Evolutionary conservation across 2,113 vertebrate genomes (phyloP), one percentile per base, ranked within the genome.

Genomic region (Pelobates fuscus): DNA sequence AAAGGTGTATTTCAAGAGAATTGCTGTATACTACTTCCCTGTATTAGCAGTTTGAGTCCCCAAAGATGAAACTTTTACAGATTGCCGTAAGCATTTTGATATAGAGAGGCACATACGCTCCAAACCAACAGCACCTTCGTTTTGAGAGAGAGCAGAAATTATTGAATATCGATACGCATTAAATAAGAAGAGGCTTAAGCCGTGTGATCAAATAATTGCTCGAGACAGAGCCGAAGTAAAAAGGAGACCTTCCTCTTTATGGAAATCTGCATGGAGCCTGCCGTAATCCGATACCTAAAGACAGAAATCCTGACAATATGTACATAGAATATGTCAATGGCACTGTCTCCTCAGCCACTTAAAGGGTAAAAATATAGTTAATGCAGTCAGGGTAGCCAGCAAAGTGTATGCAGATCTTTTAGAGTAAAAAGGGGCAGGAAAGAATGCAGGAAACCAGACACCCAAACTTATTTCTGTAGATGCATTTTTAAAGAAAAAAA

Each of bases 141-240:
- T 29, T 14, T 30, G 17, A 30, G 17, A 14, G 26, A 54, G 26
- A 15, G 65, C 44, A 12, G 21, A 54, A 25, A 29, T 24, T 29
- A 67, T 67, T 29, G 65, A 54, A 67, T 54, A 67, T 67, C 65
- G 52, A 67, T 67, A 54, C 44, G 65, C 52, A 67, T 67, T 67
- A 67, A 67, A 67, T 54, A 67, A 67, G 44, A 54, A 30, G 24
- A 67, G 43, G 43, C 20, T n/a, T 29, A 29, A 67, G 64, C 24
- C 23, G 41, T 14, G 37, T 46, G 41, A 66, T 66, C 2, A 26
- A 26, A 24, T 21, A 41, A 3, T 46, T n/a, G 41, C 7, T 66
- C 37, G 64, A 66, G 64, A 66, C 64, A n/a, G 21, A 23, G 32
- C 37, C 32, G 20, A 41, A 64, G 62, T 14, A 24, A 49, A 66